Evolutionary conservation across 1,140 invertebrate species (phyloP), one percentile per base, ranked within the genome.

Genomic region (Calycopis cecrops): DNA sequence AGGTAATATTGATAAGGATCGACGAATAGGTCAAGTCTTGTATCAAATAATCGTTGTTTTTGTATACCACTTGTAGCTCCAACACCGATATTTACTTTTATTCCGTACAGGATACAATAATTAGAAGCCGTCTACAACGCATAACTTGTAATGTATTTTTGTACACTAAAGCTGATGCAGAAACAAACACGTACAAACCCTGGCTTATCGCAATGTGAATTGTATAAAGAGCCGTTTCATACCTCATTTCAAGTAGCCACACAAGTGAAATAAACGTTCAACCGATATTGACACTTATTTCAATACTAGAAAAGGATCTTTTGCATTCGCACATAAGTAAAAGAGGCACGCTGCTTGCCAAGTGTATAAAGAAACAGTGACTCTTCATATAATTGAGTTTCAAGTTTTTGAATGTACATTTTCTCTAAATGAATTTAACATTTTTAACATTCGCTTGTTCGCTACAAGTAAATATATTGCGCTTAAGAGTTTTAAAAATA

Each of bases 321-420:
- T 16, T 9, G 8, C 7, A 9, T 9, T 12, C 40, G 17, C 12
- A 9, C 16, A 16, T 16, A 16, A 44, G 40, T 44, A 44, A 16
- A 14, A 9, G 40, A 16, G 40, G 14, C 40, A 16, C 14, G 40
- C 17, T 12, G 40, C 40, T 44, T 44, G 40, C 40, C 40, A 44
- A 44, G 12, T 44, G 40, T 44, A 44, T 44, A 44, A 44, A 12
- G 40, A 44, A 44, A 44, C 40, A 44, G 57, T 59, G 59, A 60
- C 59, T 63, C 61, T 37, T 54, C 55, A 59, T 67, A 63, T 67
- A 67, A 67, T 67, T 67, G 65, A 62, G 62, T 67, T 67, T 64
- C 61, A 67, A 67, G 61, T 67, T 67, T 67, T 67, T 64, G 65
- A 63, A 62, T 57, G 49, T 35, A 54, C 53, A 57, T 63, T 63